Base-by-base conservation (phyloP, 2,888 invertebrate genomes). In the Nebria brevicollis region DNA sequence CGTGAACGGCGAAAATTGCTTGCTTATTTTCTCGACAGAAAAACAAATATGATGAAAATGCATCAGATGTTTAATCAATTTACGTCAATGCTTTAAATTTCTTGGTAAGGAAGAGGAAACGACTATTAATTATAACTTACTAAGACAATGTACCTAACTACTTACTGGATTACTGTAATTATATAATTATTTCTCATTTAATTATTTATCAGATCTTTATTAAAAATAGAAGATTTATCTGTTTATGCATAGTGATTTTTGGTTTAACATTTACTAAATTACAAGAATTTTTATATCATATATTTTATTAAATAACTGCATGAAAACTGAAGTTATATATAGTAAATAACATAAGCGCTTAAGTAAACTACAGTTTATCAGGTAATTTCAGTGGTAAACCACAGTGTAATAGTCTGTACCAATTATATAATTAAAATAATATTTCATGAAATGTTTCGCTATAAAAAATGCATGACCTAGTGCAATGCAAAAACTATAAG, bases 91-190 rank as follows among this genome's bases (percentile, higher is more conserved):
- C 15, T 10, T 15, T 1, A 70, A 3, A 26, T 70, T 70, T 70
- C 70, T 70, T 34, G 25, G 70, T 70, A 70, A 6, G 70, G 70
- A 70, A 70, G 70, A 20, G 70, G 70, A 70, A 70, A 70, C 20
- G 10, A 70, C 34, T 20, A 70, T 70, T 70, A 26, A 15, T 34
- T 25, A 70, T 26, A 25, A 25, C 25, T 70, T 11, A 26, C 13
- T 70, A 70, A 70, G 70, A 70, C 70, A 70, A 25, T 20, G 15
- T 70, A 25, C 70, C 26, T 70, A 34, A 20, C 11, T 13, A 20
- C 4, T 26, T 20, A 25, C 54, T 34, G 34, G 8, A 54, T 13
- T 54, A 11, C 54, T 2, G 54, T 54, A 13, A 54, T 13, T 54
- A 54, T 54, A 54, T 54, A 54, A 54, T 54, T 6, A 54, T 6